A percentile compares a stretch with the other conserved stretches of the same genome.
These are phyloP conservation scores for Phania funesta DNA, from an alignment of 2,888 invertebrate genomes.

Conservation along the genomic window DNA sequence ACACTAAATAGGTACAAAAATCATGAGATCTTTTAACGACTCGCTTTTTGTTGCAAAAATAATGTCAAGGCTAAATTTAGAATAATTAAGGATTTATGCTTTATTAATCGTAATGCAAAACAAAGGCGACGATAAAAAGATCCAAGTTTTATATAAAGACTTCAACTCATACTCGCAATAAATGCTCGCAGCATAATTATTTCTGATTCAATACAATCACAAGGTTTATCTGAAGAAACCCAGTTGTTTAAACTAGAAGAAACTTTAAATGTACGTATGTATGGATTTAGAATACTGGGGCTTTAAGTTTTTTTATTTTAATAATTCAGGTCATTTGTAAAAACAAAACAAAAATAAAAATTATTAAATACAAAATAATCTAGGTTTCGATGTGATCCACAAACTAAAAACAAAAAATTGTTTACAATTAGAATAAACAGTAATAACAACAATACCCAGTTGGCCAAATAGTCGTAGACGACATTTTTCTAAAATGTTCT, in stretches of 20 bases:
- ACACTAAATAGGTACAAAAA: background rate
- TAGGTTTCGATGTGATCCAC: conserved; percentile 62
- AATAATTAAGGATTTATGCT: conserved; percentile 28
- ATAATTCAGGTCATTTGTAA: conserved; percentile 62
- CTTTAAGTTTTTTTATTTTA: conserved; percentile 41
- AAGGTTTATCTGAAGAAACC: conserved; percentile 47
- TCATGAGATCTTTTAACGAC: background rate
- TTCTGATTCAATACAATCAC: conserved; percentile 10
- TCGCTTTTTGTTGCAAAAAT: conserved; percentile 8
- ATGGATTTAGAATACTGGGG: conserved; percentile 49
- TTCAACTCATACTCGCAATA: conserved; percentile 4
- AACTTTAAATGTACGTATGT: background rate
- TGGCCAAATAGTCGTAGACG: conserved; percentile 2
- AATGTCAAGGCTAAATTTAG: conserved; percentile 36
- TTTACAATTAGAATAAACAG: conserved; percentile 61
- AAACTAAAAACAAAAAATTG: conserved; percentile 58
- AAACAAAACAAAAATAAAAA: conserved; percentile 33
- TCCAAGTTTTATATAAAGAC: conserved; percentile 14
- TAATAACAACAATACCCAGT: conserved; percentile 35
- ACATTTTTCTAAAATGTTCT: too few relatives aligned
- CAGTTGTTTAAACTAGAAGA: conserved; percentile 26
- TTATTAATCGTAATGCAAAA: background rate
- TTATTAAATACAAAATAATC: conserved; percentile 35
- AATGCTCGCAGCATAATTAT: conserved; percentile 2
- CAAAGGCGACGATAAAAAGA: conserved; percentile 36